A percentile compares a stretch with the other conserved stretches of the same genome.
phyloP scores from a whole-genome alignment of 2,113 vertebrate species.

The Brachypteracias leptosomus region DNA sequence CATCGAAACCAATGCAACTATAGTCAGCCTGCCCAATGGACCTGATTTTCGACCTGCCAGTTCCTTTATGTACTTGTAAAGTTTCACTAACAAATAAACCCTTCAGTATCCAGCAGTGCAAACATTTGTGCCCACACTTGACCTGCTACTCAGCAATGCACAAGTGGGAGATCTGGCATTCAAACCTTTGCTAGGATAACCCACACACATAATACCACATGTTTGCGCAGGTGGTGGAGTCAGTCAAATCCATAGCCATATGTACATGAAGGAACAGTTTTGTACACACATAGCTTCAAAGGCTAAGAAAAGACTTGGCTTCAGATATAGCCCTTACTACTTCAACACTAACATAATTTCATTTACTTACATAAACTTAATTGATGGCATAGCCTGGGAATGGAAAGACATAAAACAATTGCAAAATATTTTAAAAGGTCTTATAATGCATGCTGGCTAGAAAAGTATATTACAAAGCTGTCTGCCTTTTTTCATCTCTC shows the following conservation, averaged over 20 bases:
- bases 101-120: background rate
- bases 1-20: background rate
- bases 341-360: constrained; percentile 6
- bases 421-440: constrained; percentile 12
- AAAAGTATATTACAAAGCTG: constrained; percentile 1
- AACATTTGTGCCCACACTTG: background rate
- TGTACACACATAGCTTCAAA: constrained; percentile 33
- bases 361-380: background rate
- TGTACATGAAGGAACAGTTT: background rate
- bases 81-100: background rate
- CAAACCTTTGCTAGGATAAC: background rate
- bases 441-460: background rate
- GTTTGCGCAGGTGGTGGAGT: constrained; percentile 9
- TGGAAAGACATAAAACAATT: constrained; percentile 42
- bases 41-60: background rate
- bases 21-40: background rate
- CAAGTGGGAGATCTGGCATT: background rate
- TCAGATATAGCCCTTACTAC: background rate
- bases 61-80: background rate
- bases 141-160: background rate
- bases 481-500: constrained; percentile 21
- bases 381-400: background rate
- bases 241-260: background rate
- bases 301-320: background rate
- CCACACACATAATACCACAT: background rate